These are phyloP conservation scores for Diplodus puntazzo DNA, from an alignment of 2,797 vertebrate genomes.

Conservation along the genomic window DNA sequence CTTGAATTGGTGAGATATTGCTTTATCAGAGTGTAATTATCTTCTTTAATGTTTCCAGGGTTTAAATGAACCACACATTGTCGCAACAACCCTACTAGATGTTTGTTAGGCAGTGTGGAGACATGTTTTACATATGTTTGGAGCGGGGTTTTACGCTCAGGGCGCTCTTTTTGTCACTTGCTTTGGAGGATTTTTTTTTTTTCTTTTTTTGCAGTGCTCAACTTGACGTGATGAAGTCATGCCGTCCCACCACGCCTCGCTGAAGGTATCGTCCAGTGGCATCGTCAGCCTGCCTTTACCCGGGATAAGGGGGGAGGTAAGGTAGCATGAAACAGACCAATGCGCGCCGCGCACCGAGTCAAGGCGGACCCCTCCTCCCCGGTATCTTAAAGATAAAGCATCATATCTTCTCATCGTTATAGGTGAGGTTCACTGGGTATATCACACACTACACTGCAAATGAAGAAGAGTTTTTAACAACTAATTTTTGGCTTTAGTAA, in stretches of 20 bases:
- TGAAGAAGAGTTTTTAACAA: not conserved
- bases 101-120: not conserved
- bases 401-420: constrained; percentile 29
- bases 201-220: constrained; percentile 54
- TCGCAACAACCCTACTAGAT: not conserved
- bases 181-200: not conserved
- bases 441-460: constrained; percentile 30
- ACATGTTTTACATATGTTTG: not conserved
- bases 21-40: not conserved
- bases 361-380: constrained; percentile 45
- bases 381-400: constrained; percentile 73
- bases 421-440: constrained; percentile 13
- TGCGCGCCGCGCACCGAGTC: constrained; percentile 31
- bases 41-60: not conserved
- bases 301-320: constrained; percentile 66
- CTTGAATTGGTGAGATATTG: not conserved
- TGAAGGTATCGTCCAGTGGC: constrained; percentile 66
- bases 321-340: constrained; percentile 69
- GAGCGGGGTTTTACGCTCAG: not conserved
- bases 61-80: not conserved
- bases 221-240: constrained; percentile 80
- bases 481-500: not conserved
- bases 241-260: constrained; percentile 59
- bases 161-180: constrained; percentile 4
- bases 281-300: constrained; percentile 59